Conservation (phyloP, 1,140 invertebrate species). For the Dryas iulia region DNA sequence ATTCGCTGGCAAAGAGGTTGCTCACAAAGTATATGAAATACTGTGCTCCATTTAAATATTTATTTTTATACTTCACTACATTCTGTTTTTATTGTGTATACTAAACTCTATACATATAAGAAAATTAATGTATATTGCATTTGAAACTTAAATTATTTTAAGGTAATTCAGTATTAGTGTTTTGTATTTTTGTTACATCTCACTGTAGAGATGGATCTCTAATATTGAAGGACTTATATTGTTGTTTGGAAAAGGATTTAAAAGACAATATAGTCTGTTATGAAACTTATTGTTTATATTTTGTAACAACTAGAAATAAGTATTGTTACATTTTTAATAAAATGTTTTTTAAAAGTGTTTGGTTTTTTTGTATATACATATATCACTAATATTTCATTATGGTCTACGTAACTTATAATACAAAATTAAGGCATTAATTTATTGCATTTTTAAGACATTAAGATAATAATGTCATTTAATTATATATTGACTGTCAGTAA, state of each 20-base stretch:
- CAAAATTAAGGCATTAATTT: too few relatives aligned
- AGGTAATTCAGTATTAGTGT: neutral
- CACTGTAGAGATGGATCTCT: neutral
- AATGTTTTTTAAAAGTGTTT: conserved; percentile 16
- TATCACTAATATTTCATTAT: too few relatives aligned
- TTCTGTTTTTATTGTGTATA: neutral
- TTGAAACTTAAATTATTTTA: neutral
- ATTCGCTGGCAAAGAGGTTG: conserved; percentile 84
- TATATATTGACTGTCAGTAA: too few relatives aligned
- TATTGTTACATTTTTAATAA: conserved; percentile 29
- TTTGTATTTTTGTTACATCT: neutral
- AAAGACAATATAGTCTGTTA: conserved; percentile 2
- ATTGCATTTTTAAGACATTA: too few relatives aligned
- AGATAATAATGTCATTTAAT: too few relatives aligned
- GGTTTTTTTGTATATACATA: neutral
- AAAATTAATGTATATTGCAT: neutral
- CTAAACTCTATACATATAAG: neutral
- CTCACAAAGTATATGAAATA: conserved; percentile 82
- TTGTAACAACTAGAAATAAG: conserved; percentile 9
- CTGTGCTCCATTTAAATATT: conserved; percentile 53
- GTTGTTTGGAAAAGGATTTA: conserved; percentile 7
- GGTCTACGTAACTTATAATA: too few relatives aligned
- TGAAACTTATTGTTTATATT: conserved; percentile 1
- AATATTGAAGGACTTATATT: neutral
- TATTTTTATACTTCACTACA: neutral